Evolutionary conservation across 2,888 invertebrate genomes (phyloP), one percentile per base, ranked within the genome.

Genomic region (Lithosia quadra): DNA sequence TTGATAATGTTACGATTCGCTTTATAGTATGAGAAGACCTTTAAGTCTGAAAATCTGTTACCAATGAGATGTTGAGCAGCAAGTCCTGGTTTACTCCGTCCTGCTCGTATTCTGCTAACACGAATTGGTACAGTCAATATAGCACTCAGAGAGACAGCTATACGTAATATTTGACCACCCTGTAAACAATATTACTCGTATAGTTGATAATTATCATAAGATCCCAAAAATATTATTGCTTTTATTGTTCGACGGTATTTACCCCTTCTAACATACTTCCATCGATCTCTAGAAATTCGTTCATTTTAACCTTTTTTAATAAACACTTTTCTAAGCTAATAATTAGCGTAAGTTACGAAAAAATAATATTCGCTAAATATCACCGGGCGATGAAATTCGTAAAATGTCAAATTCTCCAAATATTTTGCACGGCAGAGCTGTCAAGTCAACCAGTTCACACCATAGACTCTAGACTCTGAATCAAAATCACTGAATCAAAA

Each of bases 91-190:
- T 97, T 98, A 28, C 96, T 96, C 53, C 99, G 96, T 0, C 97
- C 97, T 5, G 97, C 97, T 83, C 99, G 95, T 78, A 99, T 99
- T 74, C 98, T 98, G 13, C 87, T 91, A 7, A 99, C 96, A 75
- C 95, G 95, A 39, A 99, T 95, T 0, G 98, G 97, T 65, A 96
- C 96, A 55, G 95, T 93, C 65, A 97, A 93, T 63, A 99, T 94
- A 70, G 97, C 97, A 87, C 98, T 98, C 34, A 99, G 90, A 11
- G 97, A 96, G 33, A 98, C 92, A 0, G 98, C 96, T 86, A 97
- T 97, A 69, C 99, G 96, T 34, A 99, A 93, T 72, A 99, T 98
- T 95, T 99, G 99, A 0, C 99, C 99, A 69, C 99, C 99, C 98
- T 98, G 78, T 0, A 73, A 93, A 88, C 61, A 49, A 62, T 11